phyloP scores from a whole-genome alignment of 2,113 vertebrate species.

The Apodemus sylvaticus region DNA sequence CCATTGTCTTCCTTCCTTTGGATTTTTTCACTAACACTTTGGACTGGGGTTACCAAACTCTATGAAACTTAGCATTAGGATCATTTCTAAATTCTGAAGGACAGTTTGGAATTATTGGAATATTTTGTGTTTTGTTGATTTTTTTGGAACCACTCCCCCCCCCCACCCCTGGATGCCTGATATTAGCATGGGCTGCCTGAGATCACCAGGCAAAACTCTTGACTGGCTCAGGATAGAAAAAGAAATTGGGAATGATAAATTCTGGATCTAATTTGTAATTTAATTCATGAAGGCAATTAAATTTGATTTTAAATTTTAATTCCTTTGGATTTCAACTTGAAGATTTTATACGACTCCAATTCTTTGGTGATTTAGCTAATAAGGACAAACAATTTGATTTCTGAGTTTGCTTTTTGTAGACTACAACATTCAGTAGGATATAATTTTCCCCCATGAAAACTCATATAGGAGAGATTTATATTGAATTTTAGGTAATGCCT shows the following conservation, averaged over 20 bases:
- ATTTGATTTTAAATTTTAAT: constrained; percentile 26
- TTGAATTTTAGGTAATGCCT: constrained; percentile 4
- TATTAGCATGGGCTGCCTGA: neutral
- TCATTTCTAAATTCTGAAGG: neutral
- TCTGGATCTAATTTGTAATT: constrained; percentile 10
- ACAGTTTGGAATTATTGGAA: neutral
- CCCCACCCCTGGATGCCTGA: neutral
- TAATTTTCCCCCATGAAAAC: constrained; percentile 32
- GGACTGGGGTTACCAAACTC: neutral
- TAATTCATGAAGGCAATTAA: neutral
- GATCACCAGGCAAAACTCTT: neutral
- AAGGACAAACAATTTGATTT: constrained; percentile 5
- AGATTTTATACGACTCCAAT: neutral
- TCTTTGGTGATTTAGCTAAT: constrained; percentile 22
- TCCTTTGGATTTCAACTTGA: neutral
- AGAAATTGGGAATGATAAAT: neutral
- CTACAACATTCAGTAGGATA: neutral
- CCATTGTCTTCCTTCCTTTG: neutral
- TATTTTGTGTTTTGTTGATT: neutral
- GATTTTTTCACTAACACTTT: neutral
- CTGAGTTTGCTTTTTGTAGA: constrained; percentile 30
- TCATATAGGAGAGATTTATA: neutral
- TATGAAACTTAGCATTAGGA: neutral
- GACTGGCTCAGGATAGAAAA: neutral
- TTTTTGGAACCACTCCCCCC: neutral